Evolutionary conservation across 2,888 invertebrate genomes (phyloP).

Genomic region (Sarcophaga caerulescens): DNA sequence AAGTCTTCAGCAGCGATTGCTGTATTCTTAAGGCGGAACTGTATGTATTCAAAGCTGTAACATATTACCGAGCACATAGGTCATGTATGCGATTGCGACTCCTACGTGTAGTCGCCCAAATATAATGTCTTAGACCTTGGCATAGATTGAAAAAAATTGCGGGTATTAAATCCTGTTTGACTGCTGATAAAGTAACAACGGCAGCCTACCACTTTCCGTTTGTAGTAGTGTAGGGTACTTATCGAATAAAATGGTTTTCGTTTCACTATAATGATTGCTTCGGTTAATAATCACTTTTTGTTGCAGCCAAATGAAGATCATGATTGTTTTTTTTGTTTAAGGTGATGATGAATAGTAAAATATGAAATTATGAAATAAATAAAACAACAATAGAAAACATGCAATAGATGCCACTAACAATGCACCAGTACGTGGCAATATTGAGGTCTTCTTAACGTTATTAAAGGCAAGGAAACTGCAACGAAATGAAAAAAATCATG

Average conservation of each 20-base stretch:
- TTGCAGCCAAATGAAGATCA: conserved; percentile 59
- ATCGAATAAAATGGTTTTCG: not conserved
- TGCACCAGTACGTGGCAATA: conserved; percentile 44
- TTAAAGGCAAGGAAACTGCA: conserved; percentile 13
- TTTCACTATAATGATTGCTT: not conserved
- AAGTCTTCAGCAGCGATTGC: too few species aligned
- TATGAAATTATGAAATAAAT: conserved; percentile 13
- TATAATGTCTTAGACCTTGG: too few species aligned
- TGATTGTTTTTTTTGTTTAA: conserved; percentile 52
- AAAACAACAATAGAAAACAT: conserved; percentile 34
- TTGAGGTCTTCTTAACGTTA: conserved; percentile 11
- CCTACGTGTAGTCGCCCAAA: too few species aligned
- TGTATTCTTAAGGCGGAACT: too few species aligned
- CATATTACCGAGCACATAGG: too few species aligned
- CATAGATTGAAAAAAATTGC: too few species aligned
- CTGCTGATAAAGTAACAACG: too few species aligned
- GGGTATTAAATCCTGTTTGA: too few species aligned
- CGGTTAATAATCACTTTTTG: conserved; percentile 57
- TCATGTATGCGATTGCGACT: too few species aligned
- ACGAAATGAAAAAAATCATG: not conserved
- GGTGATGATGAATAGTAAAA: conserved; percentile 50
- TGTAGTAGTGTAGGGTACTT: conserved; percentile 1
- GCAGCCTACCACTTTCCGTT: not conserved
- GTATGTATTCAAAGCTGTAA: too few species aligned
- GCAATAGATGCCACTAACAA: conserved; percentile 8